phyloP scores from a whole-genome alignment of 2,113 vertebrate genomes.

The Petrocephalus zakoni region DNA sequence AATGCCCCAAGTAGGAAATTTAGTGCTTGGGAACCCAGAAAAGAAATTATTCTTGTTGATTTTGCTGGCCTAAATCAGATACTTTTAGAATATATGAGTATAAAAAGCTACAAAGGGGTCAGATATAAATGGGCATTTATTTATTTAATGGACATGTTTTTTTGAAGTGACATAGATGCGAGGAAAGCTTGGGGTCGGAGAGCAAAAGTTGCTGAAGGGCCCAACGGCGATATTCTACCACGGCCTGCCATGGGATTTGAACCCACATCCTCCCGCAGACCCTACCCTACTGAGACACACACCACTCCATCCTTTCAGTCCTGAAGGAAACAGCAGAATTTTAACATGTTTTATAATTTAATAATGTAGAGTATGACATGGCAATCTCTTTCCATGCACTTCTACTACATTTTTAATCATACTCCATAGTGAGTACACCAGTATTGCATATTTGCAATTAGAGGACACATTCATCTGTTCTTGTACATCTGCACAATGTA shows the following conservation, averaged over 20 bases:
- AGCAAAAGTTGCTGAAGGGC: background rate
- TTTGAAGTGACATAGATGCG: background rate
- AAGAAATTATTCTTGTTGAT: background rate
- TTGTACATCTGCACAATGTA: background rate
- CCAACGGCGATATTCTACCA: background rate
- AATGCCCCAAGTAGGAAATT: background rate
- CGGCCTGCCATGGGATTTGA: background rate
- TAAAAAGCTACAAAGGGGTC: background rate
- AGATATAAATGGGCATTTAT: background rate
- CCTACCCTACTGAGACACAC: background rate
- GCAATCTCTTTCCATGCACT: background rate
- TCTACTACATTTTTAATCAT: background rate
- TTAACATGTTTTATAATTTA: background rate
- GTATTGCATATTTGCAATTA: background rate
- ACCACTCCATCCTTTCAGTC: background rate
- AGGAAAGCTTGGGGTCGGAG: background rate
- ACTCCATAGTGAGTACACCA: background rate
- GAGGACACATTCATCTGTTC: background rate
- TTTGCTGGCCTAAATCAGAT: background rate
- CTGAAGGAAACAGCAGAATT: background rate
- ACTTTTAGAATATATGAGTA: background rate
- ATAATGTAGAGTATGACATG: background rate
- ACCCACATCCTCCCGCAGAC: background rate
- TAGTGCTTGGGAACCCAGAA: background rate
- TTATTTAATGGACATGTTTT: background rate